These are phyloP conservation scores for Motacilla tschutschensis DNA, from an alignment of 2,113 vertebrate species.

Conservation along the genomic window DNA sequence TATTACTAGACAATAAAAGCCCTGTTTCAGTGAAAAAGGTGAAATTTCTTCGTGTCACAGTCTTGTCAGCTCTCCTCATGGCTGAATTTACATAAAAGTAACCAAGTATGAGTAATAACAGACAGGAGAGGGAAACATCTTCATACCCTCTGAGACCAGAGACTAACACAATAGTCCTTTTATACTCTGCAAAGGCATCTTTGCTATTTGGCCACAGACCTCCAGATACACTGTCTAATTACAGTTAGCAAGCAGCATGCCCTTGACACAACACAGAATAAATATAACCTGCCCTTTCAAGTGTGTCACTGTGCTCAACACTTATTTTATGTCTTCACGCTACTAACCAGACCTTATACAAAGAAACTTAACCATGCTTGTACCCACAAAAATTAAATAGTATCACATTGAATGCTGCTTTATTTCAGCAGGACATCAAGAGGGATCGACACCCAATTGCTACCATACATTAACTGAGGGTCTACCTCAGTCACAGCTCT, in stretches of 20 bases:
- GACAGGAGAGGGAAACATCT: background rate
- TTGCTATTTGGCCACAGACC: background rate
- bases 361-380: background rate
- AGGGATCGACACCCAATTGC: background rate
- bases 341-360: background rate
- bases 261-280: constrained; percentile 47
- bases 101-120: constrained; percentile 32
- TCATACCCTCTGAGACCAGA: background rate
- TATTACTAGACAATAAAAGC: constrained; percentile 18
- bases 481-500: background rate
- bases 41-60: constrained; percentile 25
- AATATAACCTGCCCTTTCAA: constrained; percentile 54
- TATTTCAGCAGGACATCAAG: background rate
- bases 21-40: constrained; percentile 27
- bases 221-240: constrained; percentile 37
- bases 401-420: background rate
- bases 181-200: constrained; percentile 31
- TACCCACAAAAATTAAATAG: background rate
- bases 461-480: background rate
- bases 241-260: constrained; percentile 27
- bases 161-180: constrained; percentile 52
- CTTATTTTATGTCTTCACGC: background rate
- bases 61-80: constrained; percentile 35
- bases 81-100: constrained; percentile 57
- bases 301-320: background rate